Evolutionary conservation across 2,888 invertebrate species (phyloP).

Genomic region (Plutella xylostella): DNA sequence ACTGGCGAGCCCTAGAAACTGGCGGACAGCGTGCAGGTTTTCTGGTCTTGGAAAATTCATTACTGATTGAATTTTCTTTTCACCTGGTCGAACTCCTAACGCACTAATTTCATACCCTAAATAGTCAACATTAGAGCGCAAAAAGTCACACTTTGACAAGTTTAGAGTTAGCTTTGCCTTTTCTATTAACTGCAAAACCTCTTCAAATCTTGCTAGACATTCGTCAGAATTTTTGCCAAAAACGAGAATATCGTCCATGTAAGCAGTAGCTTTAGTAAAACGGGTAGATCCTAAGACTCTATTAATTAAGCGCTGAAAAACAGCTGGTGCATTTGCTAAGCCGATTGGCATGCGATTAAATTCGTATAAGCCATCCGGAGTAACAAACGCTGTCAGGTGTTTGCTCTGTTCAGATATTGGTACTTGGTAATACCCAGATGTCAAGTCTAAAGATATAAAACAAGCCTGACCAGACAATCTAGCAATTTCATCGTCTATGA

Average conservation of each 20-base stretch:
- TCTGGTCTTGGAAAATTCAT: slow-evolving; percentile 21
- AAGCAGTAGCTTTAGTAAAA: slow-evolving; percentile 4
- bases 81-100: slow-evolving; percentile 23
- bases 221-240: slow-evolving; percentile 11
- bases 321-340: neutral
- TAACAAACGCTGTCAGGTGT: slow-evolving; percentile 30
- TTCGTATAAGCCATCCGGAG: slow-evolving; percentile 19
- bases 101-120: slow-evolving; percentile 23
- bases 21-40: slow-evolving; percentile 20
- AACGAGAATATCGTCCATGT: slow-evolving; percentile 17
- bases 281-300: slow-evolving; percentile 4
- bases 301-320: neutral
- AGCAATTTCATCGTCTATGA: slow-evolving; percentile 19
- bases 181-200: slow-evolving; percentile 19
- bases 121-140: slow-evolving; percentile 21
- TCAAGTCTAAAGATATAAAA: slow-evolving; percentile 16
- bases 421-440: slow-evolving; percentile 15
- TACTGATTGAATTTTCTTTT: slow-evolving; percentile 22
- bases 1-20: slow-evolving; percentile 23
- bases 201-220: slow-evolving; percentile 19
- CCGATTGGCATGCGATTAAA: slow-evolving; percentile 9
- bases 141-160: slow-evolving; percentile 23
- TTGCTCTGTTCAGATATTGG: slow-evolving; percentile 11
- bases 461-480: slow-evolving; percentile 15
- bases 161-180: slow-evolving; percentile 26